Evolutionary conservation across 2,797 vertebrate species (phyloP), one percentile per base, ranked within the genome.

Genomic region (Sternarchorhynchus goeldii): DNA sequence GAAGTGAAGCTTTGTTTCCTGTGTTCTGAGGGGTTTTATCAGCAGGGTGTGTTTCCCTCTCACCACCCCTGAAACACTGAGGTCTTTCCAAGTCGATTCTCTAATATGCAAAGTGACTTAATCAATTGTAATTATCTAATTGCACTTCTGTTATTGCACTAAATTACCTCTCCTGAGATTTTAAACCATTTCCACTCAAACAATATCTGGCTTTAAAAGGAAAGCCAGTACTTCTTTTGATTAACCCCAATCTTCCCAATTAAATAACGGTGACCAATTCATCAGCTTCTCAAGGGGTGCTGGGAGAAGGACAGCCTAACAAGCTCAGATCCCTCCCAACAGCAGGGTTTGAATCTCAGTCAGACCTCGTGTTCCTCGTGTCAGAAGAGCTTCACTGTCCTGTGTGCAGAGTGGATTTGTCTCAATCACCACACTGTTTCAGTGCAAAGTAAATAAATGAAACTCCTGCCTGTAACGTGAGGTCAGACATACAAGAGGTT

Each of bases 81-180:
- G 56, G 60, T 6, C 59, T 8, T 53, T 68, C 2, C 2, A 21
- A 45, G 39, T 53, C 16, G 12, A 53, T 68, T 68, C 21, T 31
- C 39, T 31, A 65, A 65, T 65, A 65, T 65, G 17, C 34, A 25
- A 64, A 65, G 66, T 29, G 41, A 21, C 20, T 29, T 29, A 50
- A 68, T 68, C 66, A 68, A 20, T 45, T 53, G 39, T 53, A 68
- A 68, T 68, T 29, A 45, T 68, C 41, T 68, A 53, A 68, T 53
- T 53, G 66, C n/a, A 3, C 64, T 67, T 10, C 6, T 67, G 6
- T 16, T 34, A 64, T 34, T 17, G 18, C 32, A 2, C 34, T n/a
- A 18, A 36, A 68, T 53, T 25, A 53, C 34, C 1, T 68, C 14
- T 68, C 41, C 66, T 68, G 66, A 41, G 66, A 5, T 7, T 41